Percentiles rank a stretch among this genome's conserved stretches.
These are phyloP conservation scores for Botrylloides violaceus DNA, from an alignment of 23 tunicate species.

Conservation along the genomic window DNA sequence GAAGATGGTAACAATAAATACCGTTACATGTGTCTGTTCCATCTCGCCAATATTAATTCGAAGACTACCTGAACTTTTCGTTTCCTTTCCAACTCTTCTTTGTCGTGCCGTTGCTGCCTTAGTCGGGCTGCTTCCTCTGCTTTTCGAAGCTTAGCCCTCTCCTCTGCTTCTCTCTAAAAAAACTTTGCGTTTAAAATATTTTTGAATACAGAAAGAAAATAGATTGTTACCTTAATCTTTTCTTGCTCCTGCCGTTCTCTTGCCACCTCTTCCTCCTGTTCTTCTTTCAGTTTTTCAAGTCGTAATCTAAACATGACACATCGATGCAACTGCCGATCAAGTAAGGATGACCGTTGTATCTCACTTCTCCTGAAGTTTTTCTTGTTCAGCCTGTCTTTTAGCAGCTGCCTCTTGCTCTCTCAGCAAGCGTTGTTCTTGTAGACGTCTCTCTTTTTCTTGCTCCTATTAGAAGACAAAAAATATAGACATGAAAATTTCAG, in stretches of 20 bases:
- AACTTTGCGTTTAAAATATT: too few species aligned
- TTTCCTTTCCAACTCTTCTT: conserved; percentile 11
- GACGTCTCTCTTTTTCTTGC: conserved; percentile 42
- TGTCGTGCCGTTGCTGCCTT: conserved; percentile 1
- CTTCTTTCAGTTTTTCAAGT: background rate
- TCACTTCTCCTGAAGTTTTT: conserved; percentile 13
- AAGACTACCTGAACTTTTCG: background rate
- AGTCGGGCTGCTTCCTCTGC: conserved; percentile 3
- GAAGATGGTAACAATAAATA: background rate
- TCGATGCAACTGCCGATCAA: background rate
- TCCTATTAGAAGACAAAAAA: too few species aligned
- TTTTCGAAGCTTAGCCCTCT: background rate
- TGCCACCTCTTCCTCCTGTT: background rate
- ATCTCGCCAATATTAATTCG: background rate
- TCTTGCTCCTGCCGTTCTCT: background rate
- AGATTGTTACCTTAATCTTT: background rate
- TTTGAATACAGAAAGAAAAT: too few species aligned
- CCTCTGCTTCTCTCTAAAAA: conserved; percentile 23
- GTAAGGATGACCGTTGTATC: background rate
- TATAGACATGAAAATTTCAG: too few species aligned
- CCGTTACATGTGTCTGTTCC: background rate
- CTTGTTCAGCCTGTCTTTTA: conserved; percentile 12
- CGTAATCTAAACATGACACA: background rate
- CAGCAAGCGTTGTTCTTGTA: conserved; percentile 23
- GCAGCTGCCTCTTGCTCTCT: conserved; percentile 38